These are phyloP conservation scores for Oscheius sp. DNA, from an alignment of 1,140 invertebrate genomes.

Conservation along the genomic window DNA sequence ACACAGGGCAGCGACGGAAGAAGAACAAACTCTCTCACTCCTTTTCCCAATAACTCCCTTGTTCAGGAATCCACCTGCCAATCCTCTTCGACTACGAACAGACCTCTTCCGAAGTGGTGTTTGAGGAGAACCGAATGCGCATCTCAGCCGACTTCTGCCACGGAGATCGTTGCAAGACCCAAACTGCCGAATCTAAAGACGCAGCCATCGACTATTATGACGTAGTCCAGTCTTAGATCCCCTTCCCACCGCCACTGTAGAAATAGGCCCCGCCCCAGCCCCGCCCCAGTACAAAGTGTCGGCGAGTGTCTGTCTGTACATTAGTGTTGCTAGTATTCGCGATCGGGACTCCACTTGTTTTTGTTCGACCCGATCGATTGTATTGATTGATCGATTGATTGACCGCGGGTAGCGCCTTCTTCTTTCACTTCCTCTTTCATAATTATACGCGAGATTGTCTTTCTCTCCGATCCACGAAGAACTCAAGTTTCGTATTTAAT, in stretches of 20 bases:
- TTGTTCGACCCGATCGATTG: not conserved
- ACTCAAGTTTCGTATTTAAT: too few species aligned
- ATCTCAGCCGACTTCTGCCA: conserved; percentile 33
- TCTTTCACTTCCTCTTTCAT: too few species aligned
- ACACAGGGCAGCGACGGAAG: not conserved
- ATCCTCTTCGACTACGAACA: conserved; percentile 60
- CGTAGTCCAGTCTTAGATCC: conserved; percentile 20
- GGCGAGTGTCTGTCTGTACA: not conserved
- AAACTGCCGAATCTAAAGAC: conserved; percentile 22
- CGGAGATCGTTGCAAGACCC: conserved; percentile 15
- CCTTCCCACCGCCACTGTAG: too few species aligned
- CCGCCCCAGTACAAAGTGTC: too few species aligned
- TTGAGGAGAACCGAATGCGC: conserved; percentile 49
- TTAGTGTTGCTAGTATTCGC: too few species aligned
- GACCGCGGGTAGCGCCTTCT: conserved; percentile 5
- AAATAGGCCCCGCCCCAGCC: too few species aligned
- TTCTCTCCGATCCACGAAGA: too few species aligned
- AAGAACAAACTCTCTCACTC: not conserved
- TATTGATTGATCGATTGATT: not conserved
- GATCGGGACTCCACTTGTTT: too few species aligned
- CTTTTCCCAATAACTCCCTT: not conserved
- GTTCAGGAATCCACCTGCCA: conserved; percentile 51
- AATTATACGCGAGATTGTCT: too few species aligned
- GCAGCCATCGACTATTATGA: conserved; percentile 28
- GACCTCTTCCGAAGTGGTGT: conserved; percentile 40